phyloP scores from a whole-genome alignment of 2,113 vertebrate species.

The Lepus europaeus region DNA sequence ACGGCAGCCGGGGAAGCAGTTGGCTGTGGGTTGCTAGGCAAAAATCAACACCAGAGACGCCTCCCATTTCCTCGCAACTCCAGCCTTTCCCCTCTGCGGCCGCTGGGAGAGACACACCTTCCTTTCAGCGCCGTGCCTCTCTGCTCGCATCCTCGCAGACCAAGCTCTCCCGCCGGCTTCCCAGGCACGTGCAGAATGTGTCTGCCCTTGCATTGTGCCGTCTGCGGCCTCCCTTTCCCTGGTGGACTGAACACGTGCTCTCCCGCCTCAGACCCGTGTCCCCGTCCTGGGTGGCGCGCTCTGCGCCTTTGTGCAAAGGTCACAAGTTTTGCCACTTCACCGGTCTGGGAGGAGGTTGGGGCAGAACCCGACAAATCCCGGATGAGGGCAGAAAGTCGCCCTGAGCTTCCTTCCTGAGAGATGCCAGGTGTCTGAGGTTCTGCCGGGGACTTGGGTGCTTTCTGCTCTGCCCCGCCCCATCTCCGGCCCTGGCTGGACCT shows the following conservation, averaged over 20 bases:
- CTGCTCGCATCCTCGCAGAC: not conserved
- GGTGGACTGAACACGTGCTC: not conserved
- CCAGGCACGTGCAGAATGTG: not conserved
- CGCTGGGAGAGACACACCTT: slow-evolving; percentile 74
- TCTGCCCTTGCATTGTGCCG: not conserved
- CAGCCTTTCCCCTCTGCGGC: not conserved
- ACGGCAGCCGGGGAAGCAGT: slow-evolving; percentile 75
- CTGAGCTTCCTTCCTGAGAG: not conserved
- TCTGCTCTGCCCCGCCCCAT: not conserved
- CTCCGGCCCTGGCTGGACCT: not conserved
- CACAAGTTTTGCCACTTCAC: slow-evolving; percentile 24
- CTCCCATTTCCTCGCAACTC: slow-evolving; percentile 74
- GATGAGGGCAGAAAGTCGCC: not conserved
- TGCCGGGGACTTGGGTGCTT: not conserved
- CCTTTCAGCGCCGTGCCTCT: not conserved
- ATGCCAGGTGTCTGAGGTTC: not conserved
- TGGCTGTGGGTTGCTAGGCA: slow-evolving; percentile 83
- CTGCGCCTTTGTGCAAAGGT: slow-evolving; percentile 53
- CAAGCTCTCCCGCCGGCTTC: not conserved
- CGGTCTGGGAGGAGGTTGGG: not conserved
- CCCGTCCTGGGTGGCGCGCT: not conserved
- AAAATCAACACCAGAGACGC: slow-evolving; percentile 84
- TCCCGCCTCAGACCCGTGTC: not conserved
- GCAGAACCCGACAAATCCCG: not conserved
- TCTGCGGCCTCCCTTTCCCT: not conserved